phyloP scores from a whole-genome alignment of 2,888 invertebrate genomes.

The Phoenoteleia sp. region DNA sequence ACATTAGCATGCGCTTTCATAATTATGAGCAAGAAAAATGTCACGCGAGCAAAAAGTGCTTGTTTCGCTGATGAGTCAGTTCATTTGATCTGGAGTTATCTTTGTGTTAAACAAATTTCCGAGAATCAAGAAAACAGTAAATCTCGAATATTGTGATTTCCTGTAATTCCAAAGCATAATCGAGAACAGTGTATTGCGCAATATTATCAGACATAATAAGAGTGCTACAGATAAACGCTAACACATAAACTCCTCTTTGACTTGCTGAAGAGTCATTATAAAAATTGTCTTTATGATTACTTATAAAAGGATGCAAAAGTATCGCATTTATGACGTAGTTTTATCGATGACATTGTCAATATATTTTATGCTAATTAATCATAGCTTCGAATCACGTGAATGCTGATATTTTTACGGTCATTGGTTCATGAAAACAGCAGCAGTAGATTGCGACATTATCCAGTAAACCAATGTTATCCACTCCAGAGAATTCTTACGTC shows the following conservation, averaged over 20 bases:
- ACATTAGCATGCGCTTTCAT: neutral
- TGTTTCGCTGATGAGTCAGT: constrained; percentile 25
- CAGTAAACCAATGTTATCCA: too few relatives aligned
- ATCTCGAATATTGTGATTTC: constrained; percentile 52
- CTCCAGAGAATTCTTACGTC: too few relatives aligned
- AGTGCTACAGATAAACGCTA: constrained; percentile 43
- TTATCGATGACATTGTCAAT: constrained; percentile 60
- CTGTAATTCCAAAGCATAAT: constrained; percentile 58
- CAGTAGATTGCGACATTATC: too few relatives aligned
- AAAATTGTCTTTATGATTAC: constrained; percentile 51
- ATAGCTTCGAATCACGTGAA: constrained; percentile 40
- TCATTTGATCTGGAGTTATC: constrained; percentile 52
- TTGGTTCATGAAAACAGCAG: too few relatives aligned
- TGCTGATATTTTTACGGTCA: constrained; percentile 1
- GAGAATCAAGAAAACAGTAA: constrained; percentile 43
- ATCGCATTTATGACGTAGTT: constrained; percentile 35
- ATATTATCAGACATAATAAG: constrained; percentile 53
- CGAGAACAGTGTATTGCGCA: constrained; percentile 60
- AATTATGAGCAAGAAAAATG: constrained; percentile 3
- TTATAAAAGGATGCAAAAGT: constrained; percentile 22
- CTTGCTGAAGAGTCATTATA: neutral
- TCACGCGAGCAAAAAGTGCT: neutral
- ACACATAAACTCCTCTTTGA: constrained; percentile 29
- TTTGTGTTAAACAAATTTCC: constrained; percentile 47
- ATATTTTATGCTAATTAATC: constrained; percentile 42